A percentile compares a stretch with the other conserved stretches of the same genome.
phyloP scores from a whole-genome alignment of 2,797 vertebrate species.

The Pangasius krempfi region DNA sequence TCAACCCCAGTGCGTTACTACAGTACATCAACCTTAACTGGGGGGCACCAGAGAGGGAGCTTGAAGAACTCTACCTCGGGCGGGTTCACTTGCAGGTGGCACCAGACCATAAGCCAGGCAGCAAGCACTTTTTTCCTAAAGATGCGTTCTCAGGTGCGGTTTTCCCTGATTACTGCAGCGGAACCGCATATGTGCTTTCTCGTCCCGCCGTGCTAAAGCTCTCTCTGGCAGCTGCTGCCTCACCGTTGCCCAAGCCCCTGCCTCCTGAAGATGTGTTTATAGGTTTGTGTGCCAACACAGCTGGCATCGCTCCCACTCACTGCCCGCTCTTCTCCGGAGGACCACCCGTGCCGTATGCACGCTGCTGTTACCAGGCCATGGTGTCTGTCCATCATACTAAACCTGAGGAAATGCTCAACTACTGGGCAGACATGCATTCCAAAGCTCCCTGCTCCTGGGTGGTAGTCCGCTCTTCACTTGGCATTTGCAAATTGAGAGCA shows the following conservation, averaged over 20 bases:
- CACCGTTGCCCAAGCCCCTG: conserved; percentile 66
- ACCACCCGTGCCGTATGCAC: conserved; percentile 73
- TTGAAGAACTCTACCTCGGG: conserved; percentile 81
- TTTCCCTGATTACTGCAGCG: conserved; percentile 89
- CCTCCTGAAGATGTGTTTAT: conserved; percentile 86
- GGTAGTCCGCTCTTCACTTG: conserved; percentile 70
- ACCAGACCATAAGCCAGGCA: conserved; percentile 71
- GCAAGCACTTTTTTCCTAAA: conserved; percentile 75
- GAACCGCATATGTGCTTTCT: conserved; percentile 84
- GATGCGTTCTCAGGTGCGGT: conserved; percentile 69
- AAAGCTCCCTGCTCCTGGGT: conserved; percentile 77
- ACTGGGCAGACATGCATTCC: conserved; percentile 72
- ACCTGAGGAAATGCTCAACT: conserved; percentile 76
- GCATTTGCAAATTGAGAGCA: conserved; percentile 77
- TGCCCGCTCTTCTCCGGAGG: conserved; percentile 81
- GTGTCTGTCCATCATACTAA: conserved; percentile 80
- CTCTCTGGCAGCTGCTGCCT: conserved; percentile 69
- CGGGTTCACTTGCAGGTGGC: conserved; percentile 79
- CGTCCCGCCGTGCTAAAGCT: conserved; percentile 75
- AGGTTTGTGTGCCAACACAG: conserved; percentile 78
- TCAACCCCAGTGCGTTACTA: conserved; percentile 72
- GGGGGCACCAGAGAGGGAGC: conserved; percentile 62
- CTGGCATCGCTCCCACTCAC: conserved; percentile 82
- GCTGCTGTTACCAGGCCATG: conserved; percentile 86
- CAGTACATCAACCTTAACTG: conserved; percentile 69